These are phyloP conservation scores for Neomorphus geoffroyi DNA, from an alignment of 2,797 vertebrate genomes.

Conservation along the genomic window DNA sequence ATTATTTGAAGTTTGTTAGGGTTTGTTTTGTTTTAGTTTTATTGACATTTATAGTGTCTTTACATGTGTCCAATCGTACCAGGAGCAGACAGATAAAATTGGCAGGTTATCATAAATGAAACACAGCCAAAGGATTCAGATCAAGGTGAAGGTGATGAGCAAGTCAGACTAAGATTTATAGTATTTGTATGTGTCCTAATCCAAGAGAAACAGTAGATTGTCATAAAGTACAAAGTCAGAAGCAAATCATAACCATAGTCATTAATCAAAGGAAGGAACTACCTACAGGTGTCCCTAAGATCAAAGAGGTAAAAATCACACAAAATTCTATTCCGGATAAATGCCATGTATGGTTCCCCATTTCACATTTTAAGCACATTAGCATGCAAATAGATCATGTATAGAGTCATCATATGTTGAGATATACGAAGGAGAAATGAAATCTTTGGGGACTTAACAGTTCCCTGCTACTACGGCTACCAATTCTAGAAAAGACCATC, in stretches of 20 bases:
- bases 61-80: not conserved
- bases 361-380: not conserved
- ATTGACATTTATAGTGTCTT: not conserved
- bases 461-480: not conserved
- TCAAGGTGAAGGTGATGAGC: not conserved
- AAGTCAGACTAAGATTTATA: not conserved
- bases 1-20: not conserved
- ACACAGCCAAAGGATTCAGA: not conserved
- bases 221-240: not conserved
- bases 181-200: not conserved
- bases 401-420: not conserved
- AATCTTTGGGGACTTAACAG: not conserved
- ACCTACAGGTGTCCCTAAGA: not conserved
- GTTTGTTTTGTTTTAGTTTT: not conserved
- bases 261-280: not conserved
- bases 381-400: not conserved
- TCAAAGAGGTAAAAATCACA: not conserved
- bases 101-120: not conserved
- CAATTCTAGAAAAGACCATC: not conserved
- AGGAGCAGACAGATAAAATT: not conserved
- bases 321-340: not conserved
- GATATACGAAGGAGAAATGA: not conserved
- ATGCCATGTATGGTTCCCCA: not conserved
- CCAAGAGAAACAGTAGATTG: not conserved
- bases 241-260: not conserved